A percentile compares a stretch with the other conserved stretches of the same genome.
Conservation (phyloP, 2,888 invertebrate species). For the Harpalus rufipes region DNA sequence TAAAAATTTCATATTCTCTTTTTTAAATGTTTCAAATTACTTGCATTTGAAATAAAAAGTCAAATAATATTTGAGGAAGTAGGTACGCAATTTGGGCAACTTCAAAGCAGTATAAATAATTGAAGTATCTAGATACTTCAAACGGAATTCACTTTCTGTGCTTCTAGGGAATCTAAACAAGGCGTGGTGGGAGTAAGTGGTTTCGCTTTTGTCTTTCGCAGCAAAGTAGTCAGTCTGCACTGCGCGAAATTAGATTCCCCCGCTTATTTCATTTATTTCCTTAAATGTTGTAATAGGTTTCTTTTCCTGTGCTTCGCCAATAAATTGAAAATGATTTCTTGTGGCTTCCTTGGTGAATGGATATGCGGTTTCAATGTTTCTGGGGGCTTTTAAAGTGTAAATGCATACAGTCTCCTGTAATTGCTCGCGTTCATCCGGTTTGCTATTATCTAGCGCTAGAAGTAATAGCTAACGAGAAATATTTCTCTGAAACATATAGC, state of each 20-base stretch:
- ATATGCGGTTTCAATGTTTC: background rate
- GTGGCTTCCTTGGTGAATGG: background rate
- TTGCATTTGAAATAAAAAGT: constrained; percentile 42
- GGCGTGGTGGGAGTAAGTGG: constrained; percentile 53
- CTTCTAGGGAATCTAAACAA: constrained; percentile 58
- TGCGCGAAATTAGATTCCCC: constrained; percentile 54
- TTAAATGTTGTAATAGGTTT: constrained; percentile 55
- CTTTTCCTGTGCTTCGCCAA: constrained; percentile 45
- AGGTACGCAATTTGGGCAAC: constrained; percentile 48
- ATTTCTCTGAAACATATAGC: too few relatives aligned
- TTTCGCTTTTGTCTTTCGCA: constrained; percentile 54
- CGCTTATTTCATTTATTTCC: constrained; percentile 58
- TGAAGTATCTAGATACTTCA: constrained; percentile 62
- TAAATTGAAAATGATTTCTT: constrained; percentile 27
- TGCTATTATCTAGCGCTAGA: too few relatives aligned
- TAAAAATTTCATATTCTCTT: constrained; percentile 29
- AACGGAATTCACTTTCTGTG: constrained; percentile 51
- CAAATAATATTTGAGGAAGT: constrained; percentile 38
- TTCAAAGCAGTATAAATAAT: constrained; percentile 63
- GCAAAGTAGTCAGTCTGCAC: constrained; percentile 43
- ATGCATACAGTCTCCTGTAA: background rate
- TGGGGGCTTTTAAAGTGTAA: background rate
- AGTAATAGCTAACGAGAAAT: too few relatives aligned
- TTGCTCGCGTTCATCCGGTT: too few relatives aligned
- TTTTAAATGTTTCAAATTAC: constrained; percentile 36